Base-by-base conservation (phyloP, 1,140 invertebrate genomes). In the Drosophila bifasciata region DNA sequence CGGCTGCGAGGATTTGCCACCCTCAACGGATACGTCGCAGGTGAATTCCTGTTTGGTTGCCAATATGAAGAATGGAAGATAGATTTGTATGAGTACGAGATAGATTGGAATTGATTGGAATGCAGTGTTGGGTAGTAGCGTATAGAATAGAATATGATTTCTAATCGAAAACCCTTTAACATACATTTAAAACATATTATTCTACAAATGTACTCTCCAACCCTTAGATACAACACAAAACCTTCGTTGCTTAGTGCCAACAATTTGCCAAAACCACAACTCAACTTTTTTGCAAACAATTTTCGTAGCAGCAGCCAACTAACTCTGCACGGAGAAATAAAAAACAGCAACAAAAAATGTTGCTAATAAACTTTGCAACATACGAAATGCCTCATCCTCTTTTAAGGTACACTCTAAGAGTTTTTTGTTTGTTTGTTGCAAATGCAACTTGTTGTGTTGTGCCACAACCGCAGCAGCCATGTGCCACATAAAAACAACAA, bases 11-110 rank as follows among this genome's bases (percentile, higher is more conserved):
- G 93, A 92, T 81, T 93, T 93, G 15, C 93, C 92, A 68, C 95
- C 95, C 78, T 97, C 95, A 77, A 97, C 94, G 70, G 96, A 96
- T 7, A 97, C 96, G 89, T 97, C 96, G 92, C 96, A 98, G 59
- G 96, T 96, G 92, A 97, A 95, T 92, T 96, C 96, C 96, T 97
- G 91, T 40, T 71, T 21, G 3, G 19, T 23, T 1, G 21, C 44
- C 57, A 13, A 49, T 9, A 16, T 3, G 48, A 17, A 43, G 16
- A 49, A 15, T 8, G 28, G 43, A 48, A 28, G 23, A 13, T 36
- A 5, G 32, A 36, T 36, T 36, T 11, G 11, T 36, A 36, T 36
- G 32, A 36, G 32, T 36, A 36, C 32, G 32, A 5, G 32, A 36
- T 36, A 36, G 11, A 36, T 13, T 4, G 32, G 6, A 7, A 25